Evolutionary conservation across 2,888 invertebrate genomes (phyloP).

Genomic region (Limnephilus marmoratus): DNA sequence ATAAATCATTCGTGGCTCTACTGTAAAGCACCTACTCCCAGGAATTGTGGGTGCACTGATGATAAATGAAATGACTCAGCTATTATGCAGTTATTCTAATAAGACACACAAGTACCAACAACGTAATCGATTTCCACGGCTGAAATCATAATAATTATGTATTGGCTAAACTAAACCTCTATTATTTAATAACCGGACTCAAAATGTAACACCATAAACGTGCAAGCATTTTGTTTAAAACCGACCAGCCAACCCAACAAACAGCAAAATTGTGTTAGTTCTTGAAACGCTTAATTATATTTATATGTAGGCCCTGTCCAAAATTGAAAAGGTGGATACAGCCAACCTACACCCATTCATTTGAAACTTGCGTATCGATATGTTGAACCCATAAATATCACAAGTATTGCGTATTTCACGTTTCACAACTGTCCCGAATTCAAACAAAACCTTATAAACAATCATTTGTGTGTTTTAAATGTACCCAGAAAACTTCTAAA

Average conservation of each 20-base stretch:
- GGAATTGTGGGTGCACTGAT: neutral
- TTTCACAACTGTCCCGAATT: neutral
- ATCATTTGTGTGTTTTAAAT: neutral
- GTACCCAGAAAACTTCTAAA: neutral
- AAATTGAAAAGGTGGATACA: neutral
- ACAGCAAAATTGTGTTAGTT: neutral
- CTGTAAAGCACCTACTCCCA: neutral
- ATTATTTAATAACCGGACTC: constrained; percentile 2
- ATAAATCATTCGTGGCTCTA: too few relatives aligned
- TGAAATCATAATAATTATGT: neutral
- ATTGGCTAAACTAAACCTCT: neutral
- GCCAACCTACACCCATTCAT: neutral
- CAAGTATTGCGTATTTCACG: neutral
- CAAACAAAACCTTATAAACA: neutral
- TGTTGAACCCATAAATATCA: constrained; percentile 12
- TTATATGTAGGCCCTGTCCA: constrained; percentile 5
- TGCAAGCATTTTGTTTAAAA: neutral
- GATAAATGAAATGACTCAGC: neutral
- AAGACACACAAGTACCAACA: neutral
- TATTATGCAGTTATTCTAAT: neutral
- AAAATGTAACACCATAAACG: neutral
- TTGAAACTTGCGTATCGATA: neutral
- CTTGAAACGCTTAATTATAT: neutral
- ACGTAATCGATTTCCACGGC: neutral
- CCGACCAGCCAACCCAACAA: neutral